Percentiles rank a stretch among this genome's conserved stretches.
Conservation (phyloP, 1,140 invertebrate genomes). For the Drosophila triauraria region DNA sequence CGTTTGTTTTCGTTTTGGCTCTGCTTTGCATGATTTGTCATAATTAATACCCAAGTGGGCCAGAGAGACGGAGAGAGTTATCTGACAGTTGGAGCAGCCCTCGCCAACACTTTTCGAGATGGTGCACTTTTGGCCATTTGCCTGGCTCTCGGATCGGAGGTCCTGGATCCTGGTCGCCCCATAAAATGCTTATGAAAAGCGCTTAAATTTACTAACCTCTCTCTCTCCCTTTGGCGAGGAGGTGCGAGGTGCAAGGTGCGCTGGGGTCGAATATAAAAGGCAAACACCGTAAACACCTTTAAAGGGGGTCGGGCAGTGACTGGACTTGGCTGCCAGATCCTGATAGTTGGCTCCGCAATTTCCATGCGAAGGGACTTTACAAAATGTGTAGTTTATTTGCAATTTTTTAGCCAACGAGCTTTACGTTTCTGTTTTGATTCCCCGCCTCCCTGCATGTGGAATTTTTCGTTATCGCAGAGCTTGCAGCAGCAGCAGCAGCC, state of each 20-base stretch:
- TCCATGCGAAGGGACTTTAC: slow-evolving; percentile 60
- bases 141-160: slow-evolving; percentile 21
- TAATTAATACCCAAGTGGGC: slow-evolving; percentile 68
- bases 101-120: slow-evolving; percentile 23
- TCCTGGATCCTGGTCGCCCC: slow-evolving; percentile 36
- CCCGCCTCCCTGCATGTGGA: slow-evolving; percentile 57
- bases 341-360: slow-evolving; percentile 75
- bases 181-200: slow-evolving; percentile 81
- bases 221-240: not conserved
- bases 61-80: slow-evolving; percentile 1
- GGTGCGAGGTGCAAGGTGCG: slow-evolving; percentile 1
- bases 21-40: slow-evolving; percentile 68
- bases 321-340: slow-evolving; percentile 65
- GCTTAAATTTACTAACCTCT: slow-evolving; percentile 79
- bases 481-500: slow-evolving; percentile 70
- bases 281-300: slow-evolving; percentile 81
- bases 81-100: slow-evolving; percentile 59
- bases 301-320: slow-evolving; percentile 48
- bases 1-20: slow-evolving; percentile 42
- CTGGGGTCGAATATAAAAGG: slow-evolving; percentile 24
- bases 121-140: slow-evolving; percentile 70
- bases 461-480: slow-evolving; percentile 77
- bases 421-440: slow-evolving; percentile 70
- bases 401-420: slow-evolving; percentile 81
- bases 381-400: slow-evolving; percentile 81